phyloP scores from a whole-genome alignment of 2,113 vertebrate species.

The Planiliza haematocheilus region DNA sequence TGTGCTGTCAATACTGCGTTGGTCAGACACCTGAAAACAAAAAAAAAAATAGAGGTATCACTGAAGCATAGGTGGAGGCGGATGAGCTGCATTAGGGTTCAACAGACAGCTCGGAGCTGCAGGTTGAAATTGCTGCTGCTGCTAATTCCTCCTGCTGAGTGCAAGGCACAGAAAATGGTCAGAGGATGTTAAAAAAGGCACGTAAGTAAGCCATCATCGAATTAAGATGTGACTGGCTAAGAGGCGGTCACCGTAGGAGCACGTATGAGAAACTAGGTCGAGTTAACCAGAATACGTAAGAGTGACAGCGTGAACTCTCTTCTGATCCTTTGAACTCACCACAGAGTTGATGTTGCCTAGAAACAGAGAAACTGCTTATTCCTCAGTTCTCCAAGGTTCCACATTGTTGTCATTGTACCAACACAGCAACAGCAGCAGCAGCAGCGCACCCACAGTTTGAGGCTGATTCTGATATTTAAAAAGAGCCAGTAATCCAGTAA shows the following conservation, averaged over 20 bases:
- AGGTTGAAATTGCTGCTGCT: not conserved
- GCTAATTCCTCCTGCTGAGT: not conserved
- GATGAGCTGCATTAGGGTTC: constrained; percentile 2
- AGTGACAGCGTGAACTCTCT: constrained; percentile 18
- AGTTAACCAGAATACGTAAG: constrained; percentile 20
- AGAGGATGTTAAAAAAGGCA: not conserved
- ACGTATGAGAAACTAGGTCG: constrained; percentile 51
- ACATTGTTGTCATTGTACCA: not conserved
- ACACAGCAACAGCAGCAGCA: not conserved
- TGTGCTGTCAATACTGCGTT: constrained; percentile 4
- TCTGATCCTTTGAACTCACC: constrained; percentile 43
- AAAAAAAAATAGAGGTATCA: constrained; percentile 39
- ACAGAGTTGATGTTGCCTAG: constrained; percentile 69
- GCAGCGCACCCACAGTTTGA: not conserved
- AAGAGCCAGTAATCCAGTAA: too few relatives aligned
- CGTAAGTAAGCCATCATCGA: constrained; percentile 2
- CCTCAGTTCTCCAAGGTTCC: constrained; percentile 10
- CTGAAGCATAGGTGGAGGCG: constrained; percentile 44
- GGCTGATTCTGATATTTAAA: not conserved
- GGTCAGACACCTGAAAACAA: constrained; percentile 25
- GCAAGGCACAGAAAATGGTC: not conserved
- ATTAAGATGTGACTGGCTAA: constrained; percentile 29
- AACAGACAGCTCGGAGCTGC: constrained; percentile 11
- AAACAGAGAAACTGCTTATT: constrained; percentile 58
- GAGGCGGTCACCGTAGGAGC: not conserved